Evolutionary conservation across 2,113 vertebrate species (phyloP).

Genomic region (Merops nubicus): DNA sequence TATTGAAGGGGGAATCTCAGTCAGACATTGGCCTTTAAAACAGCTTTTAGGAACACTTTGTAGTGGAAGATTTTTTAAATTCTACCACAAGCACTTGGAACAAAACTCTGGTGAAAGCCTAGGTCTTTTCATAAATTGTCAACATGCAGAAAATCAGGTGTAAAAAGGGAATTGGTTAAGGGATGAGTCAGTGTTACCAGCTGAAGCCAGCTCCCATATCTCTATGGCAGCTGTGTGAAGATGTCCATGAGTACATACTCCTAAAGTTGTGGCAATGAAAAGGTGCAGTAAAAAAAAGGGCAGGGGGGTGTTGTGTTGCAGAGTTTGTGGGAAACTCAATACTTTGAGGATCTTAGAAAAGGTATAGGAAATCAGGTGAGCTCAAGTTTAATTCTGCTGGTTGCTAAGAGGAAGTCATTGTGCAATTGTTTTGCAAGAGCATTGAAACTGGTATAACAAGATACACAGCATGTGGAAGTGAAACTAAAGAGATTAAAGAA

Average conservation of each 20-base stretch:
- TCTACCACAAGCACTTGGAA: neutral
- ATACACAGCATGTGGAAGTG: constrained; percentile 39
- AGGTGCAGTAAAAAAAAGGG: neutral
- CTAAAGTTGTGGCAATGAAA: neutral
- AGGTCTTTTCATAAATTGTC: neutral
- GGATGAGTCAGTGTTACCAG: neutral
- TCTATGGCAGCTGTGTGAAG: neutral
- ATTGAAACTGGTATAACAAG: constrained; percentile 66
- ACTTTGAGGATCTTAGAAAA: neutral
- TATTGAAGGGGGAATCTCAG: neutral
- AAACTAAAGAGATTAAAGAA: constrained; percentile 63
- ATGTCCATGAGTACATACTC: neutral
- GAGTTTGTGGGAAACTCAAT: constrained; percentile 20
- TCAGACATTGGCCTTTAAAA: neutral
- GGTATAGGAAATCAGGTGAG: neutral
- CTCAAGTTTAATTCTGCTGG: constrained; percentile 27
- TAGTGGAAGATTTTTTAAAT: neutral
- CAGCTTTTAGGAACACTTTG: neutral
- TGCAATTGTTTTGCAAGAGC: constrained; percentile 54
- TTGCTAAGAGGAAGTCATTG: constrained; percentile 41
- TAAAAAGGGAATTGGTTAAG: neutral
- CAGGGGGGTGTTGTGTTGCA: neutral
- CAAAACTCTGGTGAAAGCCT: neutral
- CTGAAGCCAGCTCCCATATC: neutral
- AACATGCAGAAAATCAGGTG: neutral